These are phyloP conservation scores for Lethrus apterus DNA, from an alignment of 1,140 invertebrate genomes.

Conservation along the genomic window DNA sequence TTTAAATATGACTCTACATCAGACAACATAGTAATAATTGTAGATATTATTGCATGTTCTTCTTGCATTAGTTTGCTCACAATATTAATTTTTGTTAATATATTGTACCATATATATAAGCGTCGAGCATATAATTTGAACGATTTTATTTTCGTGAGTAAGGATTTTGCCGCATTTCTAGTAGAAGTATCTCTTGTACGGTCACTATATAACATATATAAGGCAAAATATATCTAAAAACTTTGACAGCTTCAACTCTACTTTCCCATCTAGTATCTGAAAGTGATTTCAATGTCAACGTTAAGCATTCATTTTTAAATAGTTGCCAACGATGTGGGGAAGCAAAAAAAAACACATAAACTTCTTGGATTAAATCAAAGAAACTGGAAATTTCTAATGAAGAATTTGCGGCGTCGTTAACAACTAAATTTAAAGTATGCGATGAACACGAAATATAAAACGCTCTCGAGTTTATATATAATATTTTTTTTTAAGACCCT, in stretches of 20 bases:
- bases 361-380: constrained; percentile 18
- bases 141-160: constrained; percentile 11
- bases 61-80: no score
- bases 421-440: constrained; percentile 26
- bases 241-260: constrained; percentile 18
- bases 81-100: no score
- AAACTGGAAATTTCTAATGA: constrained; percentile 13
- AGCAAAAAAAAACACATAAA: constrained; percentile 23
- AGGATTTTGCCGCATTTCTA: constrained; percentile 2
- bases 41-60: no score
- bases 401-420: constrained; percentile 20
- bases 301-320: constrained; percentile 10
- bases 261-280: constrained; percentile 19
- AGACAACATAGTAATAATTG: no score
- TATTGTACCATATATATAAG: no score
- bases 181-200: constrained; percentile 1
- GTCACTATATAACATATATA: background rate
- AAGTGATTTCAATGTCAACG: constrained; percentile 21
- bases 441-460: constrained; percentile 26
- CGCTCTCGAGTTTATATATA: constrained; percentile 24
- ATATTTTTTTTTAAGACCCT: constrained; percentile 23
- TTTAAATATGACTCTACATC: no score
- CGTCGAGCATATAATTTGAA: no score
- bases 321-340: constrained; percentile 13
- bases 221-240: background rate